phyloP scores from a whole-genome alignment of 2,113 vertebrate genomes.

The Tragelaphus scriptus region DNA sequence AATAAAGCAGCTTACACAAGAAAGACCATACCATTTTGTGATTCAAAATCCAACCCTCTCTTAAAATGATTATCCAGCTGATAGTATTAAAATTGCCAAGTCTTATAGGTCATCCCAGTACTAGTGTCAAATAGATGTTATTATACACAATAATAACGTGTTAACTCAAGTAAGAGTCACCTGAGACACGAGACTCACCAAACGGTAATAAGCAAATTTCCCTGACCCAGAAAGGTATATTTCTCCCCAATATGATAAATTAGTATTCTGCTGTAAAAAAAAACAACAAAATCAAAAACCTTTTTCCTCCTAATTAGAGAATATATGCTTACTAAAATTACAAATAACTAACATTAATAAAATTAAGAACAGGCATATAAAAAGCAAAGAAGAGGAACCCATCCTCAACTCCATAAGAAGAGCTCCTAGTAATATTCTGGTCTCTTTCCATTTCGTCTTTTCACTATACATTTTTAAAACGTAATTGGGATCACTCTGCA shows the following conservation, averaged over 20 bases:
- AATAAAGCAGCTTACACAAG: neutral
- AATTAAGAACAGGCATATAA: neutral
- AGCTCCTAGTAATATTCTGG: neutral
- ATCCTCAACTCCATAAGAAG: neutral
- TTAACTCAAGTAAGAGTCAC: neutral
- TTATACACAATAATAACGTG: neutral
- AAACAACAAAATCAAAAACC: neutral
- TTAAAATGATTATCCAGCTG: neutral
- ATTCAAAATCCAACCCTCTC: neutral
- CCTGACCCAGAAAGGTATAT: neutral
- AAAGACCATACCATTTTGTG: neutral
- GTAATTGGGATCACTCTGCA: conserved; percentile 30
- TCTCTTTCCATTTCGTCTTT: conserved; percentile 23
- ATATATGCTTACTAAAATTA: neutral
- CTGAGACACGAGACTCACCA: neutral
- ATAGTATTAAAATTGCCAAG: conserved; percentile 7
- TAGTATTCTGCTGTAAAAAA: neutral
- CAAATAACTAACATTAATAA: neutral
- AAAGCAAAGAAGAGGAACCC: conserved; percentile 6
- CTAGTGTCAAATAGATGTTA: neutral
- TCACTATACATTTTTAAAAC: conserved; percentile 10
- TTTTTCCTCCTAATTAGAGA: neutral
- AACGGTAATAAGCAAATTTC: neutral
- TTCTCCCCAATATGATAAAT: neutral
- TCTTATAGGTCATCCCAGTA: neutral